phyloP scores from a whole-genome alignment of 2,888 invertebrate species.

The Nysson spinosus region DNA sequence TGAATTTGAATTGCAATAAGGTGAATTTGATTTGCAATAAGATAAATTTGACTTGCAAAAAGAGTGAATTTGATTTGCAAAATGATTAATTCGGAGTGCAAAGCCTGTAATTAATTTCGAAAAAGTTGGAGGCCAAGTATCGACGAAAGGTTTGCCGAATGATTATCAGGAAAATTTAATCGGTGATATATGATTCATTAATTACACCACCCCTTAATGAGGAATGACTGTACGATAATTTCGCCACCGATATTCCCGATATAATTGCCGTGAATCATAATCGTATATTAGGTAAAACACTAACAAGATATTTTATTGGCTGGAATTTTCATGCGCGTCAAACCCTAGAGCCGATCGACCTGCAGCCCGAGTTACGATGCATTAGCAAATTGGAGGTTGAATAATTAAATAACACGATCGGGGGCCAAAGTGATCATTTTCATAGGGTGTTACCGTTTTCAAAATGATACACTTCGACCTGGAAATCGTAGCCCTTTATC shows the following conservation, averaged over 20 bases:
- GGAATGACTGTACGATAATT: constrained; percentile 25
- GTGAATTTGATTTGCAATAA: no score
- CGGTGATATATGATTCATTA: constrained; percentile 24
- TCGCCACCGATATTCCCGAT: constrained; percentile 7
- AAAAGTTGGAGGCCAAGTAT: neutral
- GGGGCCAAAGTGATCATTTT: constrained; percentile 38
- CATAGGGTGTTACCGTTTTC: constrained; percentile 26
- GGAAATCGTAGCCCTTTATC: no score
- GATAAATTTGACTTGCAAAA: no score
- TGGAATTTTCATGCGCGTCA: constrained; percentile 36
- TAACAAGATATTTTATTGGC: neutral
- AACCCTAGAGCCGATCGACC: constrained; percentile 1
- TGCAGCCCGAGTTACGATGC: constrained; percentile 4
- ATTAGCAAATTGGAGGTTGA: constrained; percentile 46
- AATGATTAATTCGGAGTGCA: no score
- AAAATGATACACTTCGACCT: constrained; percentile 18
- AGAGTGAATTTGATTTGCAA: no score
- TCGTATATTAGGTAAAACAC: constrained; percentile 32
- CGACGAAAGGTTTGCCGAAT: neutral
- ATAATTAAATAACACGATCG: constrained; percentile 43
- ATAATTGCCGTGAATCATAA: constrained; percentile 26
- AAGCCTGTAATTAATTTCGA: no score
- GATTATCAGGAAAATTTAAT: constrained; percentile 31
- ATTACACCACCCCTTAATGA: constrained; percentile 37
- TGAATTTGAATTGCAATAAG: no score